Base-by-base conservation (phyloP, 2,113 vertebrate genomes). In the Glaucomys volans region DNA sequence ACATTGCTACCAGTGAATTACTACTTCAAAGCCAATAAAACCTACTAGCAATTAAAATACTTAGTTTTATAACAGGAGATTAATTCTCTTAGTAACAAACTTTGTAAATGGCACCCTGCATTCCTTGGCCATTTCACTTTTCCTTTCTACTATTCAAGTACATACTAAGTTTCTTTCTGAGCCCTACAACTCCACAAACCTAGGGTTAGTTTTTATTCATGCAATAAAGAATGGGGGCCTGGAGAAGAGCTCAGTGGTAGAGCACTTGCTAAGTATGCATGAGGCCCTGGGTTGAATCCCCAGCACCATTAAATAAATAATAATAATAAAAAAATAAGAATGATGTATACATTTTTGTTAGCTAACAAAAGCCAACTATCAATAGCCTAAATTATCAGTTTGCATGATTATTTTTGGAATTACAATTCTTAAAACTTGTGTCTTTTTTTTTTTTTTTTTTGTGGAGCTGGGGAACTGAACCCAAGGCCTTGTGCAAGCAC, bases 131-230 rank as follows among this genome's bases (percentile, higher is more conserved):
- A 89, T 42, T 72, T 85, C 2, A 82, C 26, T 20, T 17, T 79
- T 87, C 57, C 35, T 91, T 79, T 35, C 12, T 42, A 42, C 59
- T 69, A 71, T 62, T 84, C 47, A 67, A 44, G 22, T 7, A 86
- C 52, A 83, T 79, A 92, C 32, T 90, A 50, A 20, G 54, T 85
- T 66, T 52, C 35, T 66, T 83, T 64, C 64, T 85, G 37, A 89
- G 44, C 32, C 40, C 22, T 92, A 74, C 4, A 79, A 67, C 72
- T 30, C 20, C 72, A 84, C 84, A 87, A 30, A 91, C 47, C 42
- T 89, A 92, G 77, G 17, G 28, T 91, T 83, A 87, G 59, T 47
- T 81, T 91, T 91, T 84, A 79, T 92, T 72, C 62, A 5, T 22
- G n/a, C 72, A 88, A 32, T 77, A 77, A 94, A 71, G 26, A 84